Evolutionary conservation across 2,888 invertebrate genomes (phyloP).

Genomic region (Drosophila limbata): DNA sequence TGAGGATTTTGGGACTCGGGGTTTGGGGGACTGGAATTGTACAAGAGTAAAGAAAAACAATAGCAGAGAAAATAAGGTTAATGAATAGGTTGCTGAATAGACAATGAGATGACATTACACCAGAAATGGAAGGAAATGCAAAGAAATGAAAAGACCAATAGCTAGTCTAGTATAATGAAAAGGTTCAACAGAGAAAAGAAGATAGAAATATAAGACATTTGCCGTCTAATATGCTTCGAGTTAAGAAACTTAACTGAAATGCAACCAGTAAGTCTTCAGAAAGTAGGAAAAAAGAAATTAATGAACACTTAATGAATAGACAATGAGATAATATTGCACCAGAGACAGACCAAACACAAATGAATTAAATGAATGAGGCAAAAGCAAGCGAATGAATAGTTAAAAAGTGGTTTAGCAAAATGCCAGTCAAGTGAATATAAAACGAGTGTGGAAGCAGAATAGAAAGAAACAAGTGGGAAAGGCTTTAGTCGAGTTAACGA

Average conservation of each 20-base stretch:
- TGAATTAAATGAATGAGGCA: constrained; percentile 16
- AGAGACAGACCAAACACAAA: constrained; percentile 2
- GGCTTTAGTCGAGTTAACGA: too few relatives aligned
- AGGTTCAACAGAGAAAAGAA: neutral
- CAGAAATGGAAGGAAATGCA: constrained; percentile 14
- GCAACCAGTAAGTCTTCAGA: neutral
- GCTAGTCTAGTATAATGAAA: constrained; percentile 9
- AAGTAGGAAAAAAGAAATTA: constrained; percentile 14
- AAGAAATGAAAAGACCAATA: constrained; percentile 2
- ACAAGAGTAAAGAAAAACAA: constrained; percentile 32
- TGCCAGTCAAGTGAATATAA: constrained; percentile 15
- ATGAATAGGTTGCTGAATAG: constrained; percentile 53
- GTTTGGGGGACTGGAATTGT: constrained; percentile 1
- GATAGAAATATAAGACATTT: neutral
- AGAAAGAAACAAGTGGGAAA: too few relatives aligned
- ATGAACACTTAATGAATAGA: constrained; percentile 22
- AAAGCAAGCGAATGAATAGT: neutral
- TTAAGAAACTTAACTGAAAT: constrained; percentile 9
- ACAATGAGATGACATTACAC: constrained; percentile 46
- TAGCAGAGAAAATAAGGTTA: constrained; percentile 44
- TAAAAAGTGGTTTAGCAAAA: constrained; percentile 2
- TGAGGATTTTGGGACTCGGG: neutral
- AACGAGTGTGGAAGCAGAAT: neutral
- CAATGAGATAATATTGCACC: constrained; percentile 27
- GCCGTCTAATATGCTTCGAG: constrained; percentile 8